phyloP scores from a whole-genome alignment of 30 jellyfish, hydroid and myxozoan genomes.

The Turritopsis dohrnii region DNA sequence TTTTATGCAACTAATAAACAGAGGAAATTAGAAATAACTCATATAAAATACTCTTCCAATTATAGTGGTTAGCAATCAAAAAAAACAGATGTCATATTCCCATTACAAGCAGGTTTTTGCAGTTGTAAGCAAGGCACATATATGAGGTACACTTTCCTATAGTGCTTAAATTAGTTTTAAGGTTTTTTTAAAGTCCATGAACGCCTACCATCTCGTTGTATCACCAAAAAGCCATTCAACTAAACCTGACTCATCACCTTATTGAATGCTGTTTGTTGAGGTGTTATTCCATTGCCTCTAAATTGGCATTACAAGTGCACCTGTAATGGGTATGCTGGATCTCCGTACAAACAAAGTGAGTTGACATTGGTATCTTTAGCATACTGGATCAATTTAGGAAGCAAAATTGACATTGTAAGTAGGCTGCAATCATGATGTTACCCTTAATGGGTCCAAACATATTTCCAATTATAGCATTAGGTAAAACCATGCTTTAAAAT shows the following conservation, averaged over 20 bases:
- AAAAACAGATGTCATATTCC: neutral
- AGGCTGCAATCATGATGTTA: constrained; percentile 29
- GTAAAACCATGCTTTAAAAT: constrained; percentile 2
- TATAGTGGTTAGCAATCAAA: neutral
- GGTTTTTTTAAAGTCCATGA: constrained; percentile 17
- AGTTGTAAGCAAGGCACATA: constrained; percentile 26
- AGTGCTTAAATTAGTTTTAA: constrained; percentile 21
- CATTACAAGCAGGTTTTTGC: constrained; percentile 33
- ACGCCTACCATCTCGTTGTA: constrained; percentile 28
- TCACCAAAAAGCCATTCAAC: constrained; percentile 38
- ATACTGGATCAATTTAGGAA: constrained; percentile 26
- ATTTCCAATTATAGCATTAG: constrained; percentile 20
- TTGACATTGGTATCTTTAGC: constrained; percentile 18
- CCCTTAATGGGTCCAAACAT: constrained; percentile 19
- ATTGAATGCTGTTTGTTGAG: constrained; percentile 19
- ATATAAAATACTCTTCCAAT: neutral
- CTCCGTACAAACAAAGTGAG: constrained; percentile 39
- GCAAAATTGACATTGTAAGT: constrained; percentile 29
- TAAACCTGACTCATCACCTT: constrained; percentile 33
- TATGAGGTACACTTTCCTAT: constrained; percentile 39
- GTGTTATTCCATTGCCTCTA: constrained; percentile 34
- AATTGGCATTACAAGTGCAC: constrained; percentile 27
- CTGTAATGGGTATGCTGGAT: constrained; percentile 30
- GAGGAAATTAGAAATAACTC: neutral
- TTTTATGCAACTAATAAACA: neutral